phyloP scores from a whole-genome alignment of 2,888 invertebrate species.

The Orchesella flavescens region DNA sequence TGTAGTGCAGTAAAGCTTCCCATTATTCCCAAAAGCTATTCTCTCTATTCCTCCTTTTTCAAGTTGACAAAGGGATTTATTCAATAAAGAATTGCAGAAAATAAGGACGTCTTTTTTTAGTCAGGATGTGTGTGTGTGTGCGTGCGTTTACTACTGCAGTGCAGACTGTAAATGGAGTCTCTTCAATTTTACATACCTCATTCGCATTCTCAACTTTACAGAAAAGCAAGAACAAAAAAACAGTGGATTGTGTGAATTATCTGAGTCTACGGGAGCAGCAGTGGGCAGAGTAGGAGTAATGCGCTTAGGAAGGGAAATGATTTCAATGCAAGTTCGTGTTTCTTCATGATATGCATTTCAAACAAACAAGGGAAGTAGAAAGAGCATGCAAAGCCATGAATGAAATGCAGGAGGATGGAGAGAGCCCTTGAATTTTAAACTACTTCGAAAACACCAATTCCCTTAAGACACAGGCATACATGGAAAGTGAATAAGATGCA shows the following conservation, averaged over 20 bases:
- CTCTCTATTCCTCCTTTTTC: neutral
- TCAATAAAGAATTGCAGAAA: conserved; percentile 6
- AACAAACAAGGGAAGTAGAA: neutral
- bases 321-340: neutral
- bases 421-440: conserved; percentile 34
- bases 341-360: neutral
- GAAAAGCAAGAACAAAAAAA: neutral
- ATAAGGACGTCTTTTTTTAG: neutral
- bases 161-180: neutral
- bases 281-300: conserved; percentile 25
- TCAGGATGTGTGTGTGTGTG: neutral
- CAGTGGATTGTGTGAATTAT: neutral
- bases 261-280: neutral
- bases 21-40: neutral
- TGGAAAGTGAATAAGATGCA: conserved; percentile 3
- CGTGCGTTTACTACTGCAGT: neutral
- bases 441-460: conserved; percentile 29
- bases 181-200: neutral
- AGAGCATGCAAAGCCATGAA: neutral
- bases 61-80: conserved; percentile 11
- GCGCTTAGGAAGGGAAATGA: conserved; percentile 23
- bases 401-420: neutral
- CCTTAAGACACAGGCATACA: conserved; percentile 20
- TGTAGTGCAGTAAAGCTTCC: too few species aligned
- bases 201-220: neutral